Conservation (phyloP, 2,797 vertebrate species). For the Gymnoscopelus microlampas region DNA sequence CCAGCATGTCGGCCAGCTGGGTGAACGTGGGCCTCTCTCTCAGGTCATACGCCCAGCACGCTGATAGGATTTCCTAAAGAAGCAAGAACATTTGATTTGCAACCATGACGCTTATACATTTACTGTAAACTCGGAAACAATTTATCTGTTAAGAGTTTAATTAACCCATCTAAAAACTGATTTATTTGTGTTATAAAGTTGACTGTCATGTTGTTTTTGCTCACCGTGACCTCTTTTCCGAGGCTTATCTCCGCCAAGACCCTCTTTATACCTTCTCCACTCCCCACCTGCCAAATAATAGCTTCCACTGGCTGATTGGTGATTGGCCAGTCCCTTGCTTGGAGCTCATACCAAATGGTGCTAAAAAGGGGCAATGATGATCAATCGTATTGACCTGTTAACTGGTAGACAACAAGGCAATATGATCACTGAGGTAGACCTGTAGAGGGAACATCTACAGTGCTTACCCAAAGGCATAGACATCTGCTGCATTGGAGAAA, state of each 20-base stretch:
- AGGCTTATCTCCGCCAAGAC: slow-evolving; percentile 89
- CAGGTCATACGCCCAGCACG: slow-evolving; percentile 93
- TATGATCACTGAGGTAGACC: too few species aligned
- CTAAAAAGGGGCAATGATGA: slow-evolving; percentile 66
- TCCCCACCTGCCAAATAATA: slow-evolving; percentile 98
- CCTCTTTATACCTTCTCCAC: slow-evolving; percentile 92
- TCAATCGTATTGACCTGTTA: too few species aligned
- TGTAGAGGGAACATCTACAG: too few species aligned
- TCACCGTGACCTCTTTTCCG: slow-evolving; percentile 96
- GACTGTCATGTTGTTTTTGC: slow-evolving; percentile 44
- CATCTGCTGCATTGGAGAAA: slow-evolving; percentile 93
- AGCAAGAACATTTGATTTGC: slow-evolving; percentile 9
- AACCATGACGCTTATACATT: not conserved
- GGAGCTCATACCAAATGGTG: slow-evolving; percentile 99
- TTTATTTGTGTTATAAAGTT: not conserved
- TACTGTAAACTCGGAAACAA: not conserved
- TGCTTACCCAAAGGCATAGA: slow-evolving; percentile 95
- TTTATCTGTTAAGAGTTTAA: not conserved
- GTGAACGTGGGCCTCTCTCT: slow-evolving; percentile 92
- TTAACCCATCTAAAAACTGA: not conserved
- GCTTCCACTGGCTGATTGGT: slow-evolving; percentile 93
- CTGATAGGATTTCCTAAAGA: slow-evolving; percentile 93
- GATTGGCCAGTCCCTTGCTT: slow-evolving; percentile 97
- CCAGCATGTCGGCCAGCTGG: slow-evolving; percentile 95
- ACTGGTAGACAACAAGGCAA: too few species aligned